Evolutionary conservation across 1,140 invertebrate species (phyloP).

Genomic region (Parasteatoda tepidariorum): DNA sequence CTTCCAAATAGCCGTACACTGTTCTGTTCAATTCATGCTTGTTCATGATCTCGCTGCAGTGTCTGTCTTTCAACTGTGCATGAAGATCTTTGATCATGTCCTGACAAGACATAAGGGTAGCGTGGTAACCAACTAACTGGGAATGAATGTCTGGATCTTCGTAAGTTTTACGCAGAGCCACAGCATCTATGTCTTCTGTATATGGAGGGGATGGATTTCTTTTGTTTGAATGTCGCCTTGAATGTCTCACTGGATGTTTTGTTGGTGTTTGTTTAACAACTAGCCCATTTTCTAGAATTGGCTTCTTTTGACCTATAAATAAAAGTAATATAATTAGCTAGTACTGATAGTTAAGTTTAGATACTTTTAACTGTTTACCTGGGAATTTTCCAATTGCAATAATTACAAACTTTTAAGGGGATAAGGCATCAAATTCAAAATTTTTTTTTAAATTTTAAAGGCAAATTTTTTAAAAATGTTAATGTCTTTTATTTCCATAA

Average conservation of each 20-base stretch:
- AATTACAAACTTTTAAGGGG: no score
- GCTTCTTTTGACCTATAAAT: constrained; percentile 42
- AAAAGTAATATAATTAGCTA: not conserved
- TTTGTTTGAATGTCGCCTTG: constrained; percentile 8
- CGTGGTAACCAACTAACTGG: constrained; percentile 39
- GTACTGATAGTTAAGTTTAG: no score
- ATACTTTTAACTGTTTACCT: no score
- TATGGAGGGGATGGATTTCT: not conserved
- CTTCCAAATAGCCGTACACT: constrained; percentile 43
- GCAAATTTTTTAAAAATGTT: no score
- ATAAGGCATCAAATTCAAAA: no score
- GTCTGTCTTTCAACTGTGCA: constrained; percentile 47
- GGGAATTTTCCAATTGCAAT: no score
- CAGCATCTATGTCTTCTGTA: constrained; percentile 1
- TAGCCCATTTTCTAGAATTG: constrained; percentile 1
- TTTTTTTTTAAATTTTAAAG: no score
- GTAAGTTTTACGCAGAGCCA: constrained; percentile 1
- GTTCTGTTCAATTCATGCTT: constrained; percentile 50
- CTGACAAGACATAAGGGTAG: constrained; percentile 51
- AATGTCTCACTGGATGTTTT: constrained; percentile 3
- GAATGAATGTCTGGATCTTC: constrained; percentile 36
- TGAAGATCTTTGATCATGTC: constrained; percentile 57
- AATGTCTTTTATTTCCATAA: no score
- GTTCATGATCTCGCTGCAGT: constrained; percentile 51
- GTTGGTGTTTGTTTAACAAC: constrained; percentile 1